These are phyloP conservation scores for Heterochromis multidens DNA, from an alignment of 2,113 vertebrate species.

Conservation along the genomic window DNA sequence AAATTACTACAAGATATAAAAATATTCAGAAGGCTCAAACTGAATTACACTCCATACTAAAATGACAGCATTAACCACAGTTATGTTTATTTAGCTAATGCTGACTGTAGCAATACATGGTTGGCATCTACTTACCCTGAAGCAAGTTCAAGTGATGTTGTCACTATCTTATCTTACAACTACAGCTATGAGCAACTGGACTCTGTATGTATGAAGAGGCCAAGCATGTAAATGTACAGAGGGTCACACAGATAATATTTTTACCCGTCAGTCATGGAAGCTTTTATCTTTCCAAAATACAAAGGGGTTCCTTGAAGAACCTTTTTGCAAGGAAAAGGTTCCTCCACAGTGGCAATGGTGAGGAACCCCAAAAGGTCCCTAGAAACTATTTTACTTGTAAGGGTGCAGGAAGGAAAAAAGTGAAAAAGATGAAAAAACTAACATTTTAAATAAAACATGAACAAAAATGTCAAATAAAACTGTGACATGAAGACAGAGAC, in stretches of 20 bases:
- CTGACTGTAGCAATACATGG: not conserved
- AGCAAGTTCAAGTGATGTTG: not conserved
- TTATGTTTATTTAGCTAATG: not conserved
- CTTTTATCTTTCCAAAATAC: not conserved
- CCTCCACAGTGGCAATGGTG: too few species aligned
- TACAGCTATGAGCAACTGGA: not conserved
- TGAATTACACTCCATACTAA: not conserved
- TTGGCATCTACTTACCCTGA: not conserved
- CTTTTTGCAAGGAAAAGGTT: not conserved
- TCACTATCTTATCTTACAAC: not conserved
- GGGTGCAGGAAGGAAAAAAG: too few species aligned
- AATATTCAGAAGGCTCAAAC: too few species aligned
- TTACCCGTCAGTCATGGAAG: not conserved
- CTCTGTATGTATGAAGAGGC: not conserved
- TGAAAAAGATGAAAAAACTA: too few species aligned
- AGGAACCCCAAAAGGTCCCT: too few species aligned
- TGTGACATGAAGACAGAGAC: too few species aligned
- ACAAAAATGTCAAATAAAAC: too few species aligned
- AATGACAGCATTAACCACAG: not conserved
- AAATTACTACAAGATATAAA: not conserved
- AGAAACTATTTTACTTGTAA: too few species aligned
- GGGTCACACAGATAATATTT: not conserved
- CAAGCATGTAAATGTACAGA: not conserved
- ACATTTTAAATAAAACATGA: too few species aligned
- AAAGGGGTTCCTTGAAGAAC: too few species aligned